Evolutionary conservation across 2,888 invertebrate genomes (phyloP), one percentile per base, ranked within the genome.

Genomic region (Carterocephalus palaemon): DNA sequence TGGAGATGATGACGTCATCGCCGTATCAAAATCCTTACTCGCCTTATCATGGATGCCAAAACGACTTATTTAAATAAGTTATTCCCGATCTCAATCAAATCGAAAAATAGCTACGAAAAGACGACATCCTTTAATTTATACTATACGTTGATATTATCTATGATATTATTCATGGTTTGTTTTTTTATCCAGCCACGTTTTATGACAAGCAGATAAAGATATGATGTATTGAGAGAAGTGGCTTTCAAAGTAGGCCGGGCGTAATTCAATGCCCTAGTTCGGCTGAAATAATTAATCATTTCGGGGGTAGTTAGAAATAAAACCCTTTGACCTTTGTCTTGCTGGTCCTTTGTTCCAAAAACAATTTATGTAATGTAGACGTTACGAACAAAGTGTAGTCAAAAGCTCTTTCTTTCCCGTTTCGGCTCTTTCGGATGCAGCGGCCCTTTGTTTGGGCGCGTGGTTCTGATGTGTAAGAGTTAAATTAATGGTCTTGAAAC

Each of bases 231-330:
- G 57, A 47, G 51, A 54, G 48, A 53, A 56, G 54, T 59, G 57
- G 60, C 62, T 59, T 61, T 62, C 54, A 56, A 60, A 60, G 60
- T 49, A 56, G 59, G 48, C 53, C 58, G 53, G 52, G 48, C 62
- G 60, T 64, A 53, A 60, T 63, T 61, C 61, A 61, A 64, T 59
- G 62, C 52, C 57, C 54, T 52, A 52, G 48, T 57, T 47, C 43
- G 42, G 41, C 34, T 42, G 7, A 13, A 39, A 32, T 50, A 48
- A 53, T 50, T 53, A 46, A 53, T 54, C 46, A 47, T 50, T 47
- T 48, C 24, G 16, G 47, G 41, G 38, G 15, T 37, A 29, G 34
- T 19, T 36, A 37, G 33, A 34, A 41, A 24, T 19, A 32, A 43
- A 37, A 49, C 49, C 49, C 36, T 29, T 45, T 22, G 33, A 37